Conservation (phyloP, 2,888 invertebrate species). For the Panzeria rudis region DNA sequence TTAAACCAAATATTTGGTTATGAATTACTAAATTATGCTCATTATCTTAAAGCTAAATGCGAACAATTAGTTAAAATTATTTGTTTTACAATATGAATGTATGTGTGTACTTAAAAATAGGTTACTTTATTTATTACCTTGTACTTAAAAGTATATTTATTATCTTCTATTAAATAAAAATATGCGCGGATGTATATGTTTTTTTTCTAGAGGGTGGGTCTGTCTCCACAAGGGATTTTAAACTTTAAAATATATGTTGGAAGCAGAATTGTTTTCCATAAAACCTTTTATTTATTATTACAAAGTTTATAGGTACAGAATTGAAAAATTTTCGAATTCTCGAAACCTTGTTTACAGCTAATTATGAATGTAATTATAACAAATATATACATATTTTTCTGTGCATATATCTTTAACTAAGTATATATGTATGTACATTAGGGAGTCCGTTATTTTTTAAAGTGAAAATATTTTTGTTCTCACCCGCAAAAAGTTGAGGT, state of each 20-base stretch:
- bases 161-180: slow-evolving; percentile 13
- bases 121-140: slow-evolving; percentile 5
- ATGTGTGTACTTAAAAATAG: background rate
- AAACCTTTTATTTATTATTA: too few relatives aligned
- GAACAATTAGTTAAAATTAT: background rate
- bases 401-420: too few relatives aligned
- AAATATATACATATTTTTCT: too few relatives aligned
- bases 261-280: too few relatives aligned
- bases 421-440: too few relatives aligned
- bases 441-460: too few relatives aligned
- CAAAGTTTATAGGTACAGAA: too few relatives aligned
- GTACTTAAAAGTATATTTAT: slow-evolving; percentile 15
- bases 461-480: too few relatives aligned
- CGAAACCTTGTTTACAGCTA: too few relatives aligned
- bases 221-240: background rate
- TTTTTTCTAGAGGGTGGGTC: background rate
- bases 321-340: too few relatives aligned
- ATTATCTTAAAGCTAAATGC: slow-evolving; percentile 7
- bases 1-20: slow-evolving; percentile 25
- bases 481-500: too few relatives aligned
- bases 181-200: background rate
- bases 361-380: too few relatives aligned
- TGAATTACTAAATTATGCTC: slow-evolving; percentile 1
- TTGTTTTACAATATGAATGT: background rate
- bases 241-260: background rate